Base-by-base conservation (phyloP, 2,113 vertebrate genomes). In the Cariama cristata region DNA sequence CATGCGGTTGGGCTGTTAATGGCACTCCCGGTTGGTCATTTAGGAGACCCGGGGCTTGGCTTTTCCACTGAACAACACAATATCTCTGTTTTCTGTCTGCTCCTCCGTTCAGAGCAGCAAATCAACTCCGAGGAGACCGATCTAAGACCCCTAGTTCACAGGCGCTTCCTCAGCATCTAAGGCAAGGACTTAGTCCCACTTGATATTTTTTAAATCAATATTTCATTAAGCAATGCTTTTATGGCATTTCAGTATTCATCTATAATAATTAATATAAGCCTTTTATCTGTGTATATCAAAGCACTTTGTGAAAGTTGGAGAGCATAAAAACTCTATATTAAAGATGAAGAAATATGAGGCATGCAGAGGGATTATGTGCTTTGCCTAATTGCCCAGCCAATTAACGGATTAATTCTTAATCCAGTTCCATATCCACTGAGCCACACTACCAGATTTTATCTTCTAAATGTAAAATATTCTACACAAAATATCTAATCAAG, bases 271-370 rank as follows among this genome's bases (percentile, higher is more conserved):
- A 96, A 84, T 89, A 82, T 85, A 89, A 96, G 69, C 74, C 84
- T 87, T 97, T 95, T 96, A 97, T 97, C 93, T 96, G 58, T 90
- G 89, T 79, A 85, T 93, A 95, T 96, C 93, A 96, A 96, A 96
- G 96, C 91, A 95, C 74, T 93, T 96, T 6, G 3, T 73, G 77
- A 90, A 96, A 93, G 81, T 64, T 88, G 56, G 23, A 79, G 80
- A 83, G 52, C 79, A 81, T 77, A 86, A 95, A 90, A 90, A 22
- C 72, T 89, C 53, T 26, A 12, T 97, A 88, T 88, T 95, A 95
- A 91, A 86, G 62, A 89, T 5, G 23, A 85, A 85, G 64, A 88
- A 86, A 93, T 91, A 80, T 12, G 74, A 96, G 56, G 67, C 91
- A 71, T 67, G 49, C 58, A 82, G 85, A 84, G 85, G 55, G 73